Evolutionary conservation across 1,140 invertebrate genomes (phyloP), one percentile per base, ranked within the genome.

Genomic region (Leptinotarsa texana): DNA sequence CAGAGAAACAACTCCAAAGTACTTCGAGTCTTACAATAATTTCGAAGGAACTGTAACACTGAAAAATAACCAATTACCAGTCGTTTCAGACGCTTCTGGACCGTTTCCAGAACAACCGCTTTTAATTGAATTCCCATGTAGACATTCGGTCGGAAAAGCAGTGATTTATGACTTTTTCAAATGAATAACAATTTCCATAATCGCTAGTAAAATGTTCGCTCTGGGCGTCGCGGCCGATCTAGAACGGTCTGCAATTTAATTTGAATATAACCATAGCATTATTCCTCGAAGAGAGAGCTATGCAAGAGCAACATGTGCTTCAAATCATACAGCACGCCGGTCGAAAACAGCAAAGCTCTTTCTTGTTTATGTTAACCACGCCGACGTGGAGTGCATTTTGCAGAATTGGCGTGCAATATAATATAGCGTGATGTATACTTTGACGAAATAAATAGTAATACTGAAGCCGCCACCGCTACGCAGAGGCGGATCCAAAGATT

Each of bases 251-350:
- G 75, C 79, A 78, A 80, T 80, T 81, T 81, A 76, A 79, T 81
- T 80, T 81, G 80, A 81, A 80, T 81, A 79, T 78, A 80, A 81
- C 75, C 78, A 75, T 75, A 69, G 79, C 74, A 78, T 78, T 81
- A 79, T 80, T 79, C 76, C 75, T 67, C 74, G 61, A 42, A 42
- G 42, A 66, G 49, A 70, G 57, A 47, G 24, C 24, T 27, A 48
- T 70, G 57, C 51, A 65, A 18, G 49, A 78, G 80, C 80, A 82
- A 82, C 80, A 82, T 82, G 78, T 82, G 80, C 80, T 80, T 80
- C 80, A 80, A 82, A 82, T 82, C 80, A 82, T 82, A 82, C 78
- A 82, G 78, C 79, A 82, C 80, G 79, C 72, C 75, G 75, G 75
- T 70, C 78, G 78, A 68, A 79, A 79, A 81, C 79, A 80, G 77